Base-by-base conservation (phyloP, 2,888 invertebrate species). In the Phaedon cochleariae region DNA sequence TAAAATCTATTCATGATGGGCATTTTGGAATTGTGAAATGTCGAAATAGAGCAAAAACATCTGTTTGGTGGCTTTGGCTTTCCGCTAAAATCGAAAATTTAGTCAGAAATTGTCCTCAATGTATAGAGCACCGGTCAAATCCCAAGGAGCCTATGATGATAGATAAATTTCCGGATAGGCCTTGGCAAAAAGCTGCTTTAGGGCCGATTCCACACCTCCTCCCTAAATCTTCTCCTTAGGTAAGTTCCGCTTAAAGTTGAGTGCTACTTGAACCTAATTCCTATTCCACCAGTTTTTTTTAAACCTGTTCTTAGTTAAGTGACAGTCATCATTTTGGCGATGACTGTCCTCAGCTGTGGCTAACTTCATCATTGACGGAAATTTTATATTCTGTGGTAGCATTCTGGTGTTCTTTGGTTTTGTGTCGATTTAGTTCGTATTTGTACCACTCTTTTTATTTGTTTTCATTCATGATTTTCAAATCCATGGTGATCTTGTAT, bases 1-100 rank as follows among this genome's bases (percentile, higher is more conserved):
- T 34, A 10, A 34, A 5, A 34, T 10, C 2, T 1, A 5, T 21
- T 5, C 51, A 51, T 21, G 12, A 22, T 0, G 51, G 51, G 12
- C 51, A 51, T 26, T 22, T 51, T 0, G 51, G 51, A 9, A 22
- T 22, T 3, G 6, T 22, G 6, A 73, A 74, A 59, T 72, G 70
- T 58, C 55, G 67, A 10, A 59, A 52, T 15, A 4, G 67, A 10
- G 74, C 73, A 1, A 65, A 67, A 61, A 26, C 45, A 10, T 62
- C 65, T 9, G 67, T 72, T 12, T 73, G 68, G 68, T 69, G 72
- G 69, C 10, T 63, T 18, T 69, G 70, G 12, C 48, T 72, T n/a
- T 68, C 70, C 6, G 37, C 46, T 12, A 57, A 72, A 64, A 62
- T 74, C 10, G 65, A 72, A 64, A 69, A 73, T 55, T 46, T 68